Evolutionary conservation across 2,888 invertebrate genomes (phyloP).

Genomic region (Gryllus longicercus): DNA sequence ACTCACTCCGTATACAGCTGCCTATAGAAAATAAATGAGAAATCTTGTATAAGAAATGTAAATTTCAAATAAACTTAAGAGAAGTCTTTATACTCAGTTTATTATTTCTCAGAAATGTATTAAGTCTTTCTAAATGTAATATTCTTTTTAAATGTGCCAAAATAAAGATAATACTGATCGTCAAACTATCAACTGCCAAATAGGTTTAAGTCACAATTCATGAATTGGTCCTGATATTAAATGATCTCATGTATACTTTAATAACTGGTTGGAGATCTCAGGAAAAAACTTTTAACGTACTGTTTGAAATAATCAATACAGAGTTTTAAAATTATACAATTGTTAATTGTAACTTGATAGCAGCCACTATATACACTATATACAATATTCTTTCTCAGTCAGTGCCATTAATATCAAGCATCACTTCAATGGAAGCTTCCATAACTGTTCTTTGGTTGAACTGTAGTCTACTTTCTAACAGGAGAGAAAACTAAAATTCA

Average conservation of each 20-base stretch:
- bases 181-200: not conserved
- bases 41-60: not conserved
- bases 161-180: conserved; percentile 4
- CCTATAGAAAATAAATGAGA: not conserved
- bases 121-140: not conserved
- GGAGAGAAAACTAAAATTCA: not conserved
- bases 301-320: too few species aligned
- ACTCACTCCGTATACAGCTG: not conserved
- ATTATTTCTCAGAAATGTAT: not conserved
- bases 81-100: not conserved
- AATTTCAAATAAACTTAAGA: not conserved
- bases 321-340: too few species aligned
- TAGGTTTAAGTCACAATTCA: not conserved
- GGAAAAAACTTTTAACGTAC: not conserved
- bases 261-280: not conserved
- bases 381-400: not conserved
- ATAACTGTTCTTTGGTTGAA: not conserved
- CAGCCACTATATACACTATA: not conserved
- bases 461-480: not conserved
- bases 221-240: not conserved
- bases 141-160: not conserved
- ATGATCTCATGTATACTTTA: not conserved
- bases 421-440: not conserved
- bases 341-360: too few species aligned
- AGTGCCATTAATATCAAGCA: not conserved